Evolutionary conservation across 2,888 invertebrate genomes (phyloP).

Genomic region (Nymphalis urticae): DNA sequence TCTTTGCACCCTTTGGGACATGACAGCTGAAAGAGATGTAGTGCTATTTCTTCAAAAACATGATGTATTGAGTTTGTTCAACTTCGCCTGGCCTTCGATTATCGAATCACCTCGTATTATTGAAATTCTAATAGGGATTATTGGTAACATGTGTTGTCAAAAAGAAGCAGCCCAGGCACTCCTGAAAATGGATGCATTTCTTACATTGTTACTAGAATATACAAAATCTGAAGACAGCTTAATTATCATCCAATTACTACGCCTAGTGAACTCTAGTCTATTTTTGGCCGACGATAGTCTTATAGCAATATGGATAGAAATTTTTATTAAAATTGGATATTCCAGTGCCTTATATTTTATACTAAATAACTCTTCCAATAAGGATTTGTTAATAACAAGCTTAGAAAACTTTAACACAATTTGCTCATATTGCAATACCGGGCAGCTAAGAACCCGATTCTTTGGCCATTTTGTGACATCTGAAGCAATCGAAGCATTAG

Average conservation of each 20-base stretch:
- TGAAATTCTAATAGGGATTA: slow-evolving; percentile 91
- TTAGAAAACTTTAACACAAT: slow-evolving; percentile 83
- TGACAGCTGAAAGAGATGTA: slow-evolving; percentile 90
- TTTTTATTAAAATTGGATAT: slow-evolving; percentile 74
- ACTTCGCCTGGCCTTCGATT: slow-evolving; percentile 73
- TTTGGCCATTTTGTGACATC: slow-evolving; percentile 60
- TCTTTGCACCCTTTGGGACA: slow-evolving; percentile 91
- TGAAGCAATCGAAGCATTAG: slow-evolving; percentile 60
- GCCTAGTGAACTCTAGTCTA: slow-evolving; percentile 83
- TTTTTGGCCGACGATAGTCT: slow-evolving; percentile 67
- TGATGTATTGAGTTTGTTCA: slow-evolving; percentile 84
- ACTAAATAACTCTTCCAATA: slow-evolving; percentile 87
- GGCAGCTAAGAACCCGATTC: slow-evolving; percentile 55
- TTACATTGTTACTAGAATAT: slow-evolving; percentile 80
- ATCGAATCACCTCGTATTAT: slow-evolving; percentile 84
- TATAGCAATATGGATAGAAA: slow-evolving; percentile 69
- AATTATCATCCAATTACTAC: slow-evolving; percentile 87
- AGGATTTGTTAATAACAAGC: slow-evolving; percentile 79
- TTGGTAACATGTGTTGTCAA: slow-evolving; percentile 91
- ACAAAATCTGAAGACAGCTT: slow-evolving; percentile 85
- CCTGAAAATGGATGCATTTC: slow-evolving; percentile 79
- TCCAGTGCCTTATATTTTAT: slow-evolving; percentile 85
- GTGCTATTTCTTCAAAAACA: slow-evolving; percentile 85
- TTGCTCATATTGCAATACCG: slow-evolving; percentile 68
- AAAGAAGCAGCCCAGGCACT: slow-evolving; percentile 81